Percentiles rank a stretch among this genome's conserved stretches.
Evolutionary conservation across 2,888 invertebrate species (phyloP).

Genomic region (Blera fallax): DNA sequence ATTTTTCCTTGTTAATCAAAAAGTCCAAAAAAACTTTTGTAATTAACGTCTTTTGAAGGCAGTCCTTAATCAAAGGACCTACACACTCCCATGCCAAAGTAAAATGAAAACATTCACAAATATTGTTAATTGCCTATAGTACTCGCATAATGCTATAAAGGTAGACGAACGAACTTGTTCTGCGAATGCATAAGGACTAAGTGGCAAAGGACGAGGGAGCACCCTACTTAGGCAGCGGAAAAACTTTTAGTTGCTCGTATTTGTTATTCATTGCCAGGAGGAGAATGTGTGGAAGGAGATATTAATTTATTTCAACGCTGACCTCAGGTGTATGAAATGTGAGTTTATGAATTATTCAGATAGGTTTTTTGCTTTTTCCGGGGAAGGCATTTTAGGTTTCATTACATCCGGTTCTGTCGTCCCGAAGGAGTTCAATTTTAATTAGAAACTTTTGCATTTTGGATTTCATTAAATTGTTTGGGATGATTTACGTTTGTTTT

Average conservation of each 20-base stretch:
- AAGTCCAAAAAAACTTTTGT: constrained; percentile 12
- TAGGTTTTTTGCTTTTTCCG: not conserved
- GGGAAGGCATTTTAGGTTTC: not conserved
- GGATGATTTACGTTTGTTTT: not conserved
- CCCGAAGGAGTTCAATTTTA: not conserved
- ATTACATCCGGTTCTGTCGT: not conserved
- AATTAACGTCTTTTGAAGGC: constrained; percentile 11
- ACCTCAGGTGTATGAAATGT: constrained; percentile 34
- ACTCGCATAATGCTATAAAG: not conserved
- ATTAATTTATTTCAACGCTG: constrained; percentile 19
- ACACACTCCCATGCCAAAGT: not conserved
- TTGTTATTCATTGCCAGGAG: constrained; percentile 23
- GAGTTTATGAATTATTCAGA: constrained; percentile 31
- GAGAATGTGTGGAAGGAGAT: not conserved
- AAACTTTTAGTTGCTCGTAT: constrained; percentile 31
- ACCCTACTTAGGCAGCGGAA: not conserved
- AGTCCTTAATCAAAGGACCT: constrained; percentile 4
- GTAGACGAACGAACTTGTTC: not conserved
- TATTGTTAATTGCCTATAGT: constrained; percentile 12
- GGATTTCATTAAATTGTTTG: not conserved
- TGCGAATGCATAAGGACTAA: constrained; percentile 14
- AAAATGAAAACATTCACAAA: not conserved
- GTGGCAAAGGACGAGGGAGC: not conserved
- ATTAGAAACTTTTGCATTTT: constrained; percentile 12
- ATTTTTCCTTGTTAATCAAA: not conserved